phyloP scores from a whole-genome alignment of 2,113 vertebrate genomes.

The Protobothrops flavoviridis region DNA sequence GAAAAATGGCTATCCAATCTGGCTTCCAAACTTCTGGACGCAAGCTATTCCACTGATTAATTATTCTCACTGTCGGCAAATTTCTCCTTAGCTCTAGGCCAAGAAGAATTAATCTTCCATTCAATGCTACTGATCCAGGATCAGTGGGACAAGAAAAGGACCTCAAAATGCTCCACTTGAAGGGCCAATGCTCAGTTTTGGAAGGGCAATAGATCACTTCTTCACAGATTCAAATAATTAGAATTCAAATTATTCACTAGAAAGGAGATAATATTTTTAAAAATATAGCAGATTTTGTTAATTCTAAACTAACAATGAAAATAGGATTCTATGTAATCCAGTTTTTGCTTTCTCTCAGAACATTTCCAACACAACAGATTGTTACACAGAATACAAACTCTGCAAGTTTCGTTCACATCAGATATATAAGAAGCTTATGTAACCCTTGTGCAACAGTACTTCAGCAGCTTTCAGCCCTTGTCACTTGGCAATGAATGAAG shows the following conservation, averaged over 20 bases:
- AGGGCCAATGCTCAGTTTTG: neutral
- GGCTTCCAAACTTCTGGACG: neutral
- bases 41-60: neutral
- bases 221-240: neutral
- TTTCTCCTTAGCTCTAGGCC: neutral
- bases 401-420: neutral
- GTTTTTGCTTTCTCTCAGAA: conserved; percentile 8
- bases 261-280: neutral
- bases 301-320: neutral
- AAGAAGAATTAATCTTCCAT: neutral
- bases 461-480: neutral
- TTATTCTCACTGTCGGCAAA: neutral
- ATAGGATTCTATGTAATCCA: neutral
- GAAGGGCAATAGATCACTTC: accelerated
- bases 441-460: conserved; percentile 18
- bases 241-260: neutral
- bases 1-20: neutral
- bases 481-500: neutral
- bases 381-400: neutral
- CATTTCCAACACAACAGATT: neutral
- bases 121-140: neutral
- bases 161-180: neutral
- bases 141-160: neutral
- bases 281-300: neutral
- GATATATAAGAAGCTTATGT: neutral